A percentile compares a stretch with the other conserved stretches of the same genome.
Conservation (phyloP, 2,888 invertebrate species). For the Mimachlamys varia region DNA sequence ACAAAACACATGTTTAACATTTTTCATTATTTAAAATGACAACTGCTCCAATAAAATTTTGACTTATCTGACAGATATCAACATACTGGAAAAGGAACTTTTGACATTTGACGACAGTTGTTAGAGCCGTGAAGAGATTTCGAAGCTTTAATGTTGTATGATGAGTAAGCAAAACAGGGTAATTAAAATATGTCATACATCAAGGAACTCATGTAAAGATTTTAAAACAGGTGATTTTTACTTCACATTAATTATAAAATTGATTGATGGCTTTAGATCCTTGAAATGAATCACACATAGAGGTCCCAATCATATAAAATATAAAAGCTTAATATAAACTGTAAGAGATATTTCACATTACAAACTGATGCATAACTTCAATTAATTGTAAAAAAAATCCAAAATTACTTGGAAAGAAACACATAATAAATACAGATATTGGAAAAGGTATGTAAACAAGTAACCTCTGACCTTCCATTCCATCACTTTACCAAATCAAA, state of each 20-base stretch:
- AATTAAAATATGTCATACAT: background rate
- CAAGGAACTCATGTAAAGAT: background rate
- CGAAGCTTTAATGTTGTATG: background rate
- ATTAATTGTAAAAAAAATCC: background rate
- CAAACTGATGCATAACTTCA: background rate
- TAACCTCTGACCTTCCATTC: no score
- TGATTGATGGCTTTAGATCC: background rate
- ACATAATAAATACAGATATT: no score
- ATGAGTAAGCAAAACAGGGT: background rate
- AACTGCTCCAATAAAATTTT: background rate
- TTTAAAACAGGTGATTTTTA: background rate
- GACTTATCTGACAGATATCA: background rate
- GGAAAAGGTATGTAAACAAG: no score
- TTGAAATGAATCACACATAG: background rate
- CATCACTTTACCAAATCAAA: no score
- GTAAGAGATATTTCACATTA: background rate
- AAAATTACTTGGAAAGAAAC: no score
- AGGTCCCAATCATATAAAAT: background rate
- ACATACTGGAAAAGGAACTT: background rate
- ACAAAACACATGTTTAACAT: background rate
- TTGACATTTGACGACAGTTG: background rate
- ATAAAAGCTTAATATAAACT: background rate
- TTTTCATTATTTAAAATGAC: background rate
- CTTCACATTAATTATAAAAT: background rate
- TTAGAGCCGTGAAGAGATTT: background rate